Evolutionary conservation across 2,113 vertebrate genomes (phyloP), one percentile per base, ranked within the genome.

Genomic region (Sinocyclocheilus maitianheensis): DNA sequence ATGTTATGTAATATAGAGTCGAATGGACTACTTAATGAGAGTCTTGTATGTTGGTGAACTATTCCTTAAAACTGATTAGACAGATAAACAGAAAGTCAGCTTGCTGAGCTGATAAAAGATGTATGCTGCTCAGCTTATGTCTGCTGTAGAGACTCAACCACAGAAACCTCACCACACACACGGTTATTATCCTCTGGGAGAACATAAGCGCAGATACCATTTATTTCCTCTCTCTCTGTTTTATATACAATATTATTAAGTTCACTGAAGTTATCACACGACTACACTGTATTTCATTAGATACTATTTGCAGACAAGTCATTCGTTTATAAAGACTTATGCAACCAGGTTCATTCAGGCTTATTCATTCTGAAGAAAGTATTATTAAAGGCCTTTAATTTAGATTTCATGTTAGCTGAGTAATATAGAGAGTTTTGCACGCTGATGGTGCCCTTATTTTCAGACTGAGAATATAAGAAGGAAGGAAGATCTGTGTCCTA

Each of bases 371-470:
- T 69, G 10, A 55, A 51, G 43, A 76, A 26, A 3, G 18, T 22
- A 40, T 72, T 40, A 20, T 22, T 40, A 40, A 43, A 72, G 37
- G 69, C 69, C 9, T 43, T 72, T 72, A 20, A 72, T 72, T 72
- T 72, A 14, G 1, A 24, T 75, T 75, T 48, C 40, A 75, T 48
- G 43, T 48, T 24, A 18, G 30, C 26, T 8, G 67, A 22, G 7
- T 65, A 65, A 20, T 20, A 6, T 76, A 51, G 30, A 34, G 11
- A 62, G 67, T 7, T 51, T 22, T n/a, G 22, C 43, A 37, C 43
- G 72, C 34, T 80, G 77, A 77, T 87, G 72, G 75, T 91, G 90
- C 14, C 90, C 88, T 92, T 83, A 58, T 48, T 92, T 90, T 77
- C 82, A 75, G 83, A 85, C 1, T 78, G 62, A 40, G 62, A 90